Evolutionary conservation across 2,113 vertebrate genomes (phyloP).

Genomic region (Oenanthe melanoleuca): DNA sequence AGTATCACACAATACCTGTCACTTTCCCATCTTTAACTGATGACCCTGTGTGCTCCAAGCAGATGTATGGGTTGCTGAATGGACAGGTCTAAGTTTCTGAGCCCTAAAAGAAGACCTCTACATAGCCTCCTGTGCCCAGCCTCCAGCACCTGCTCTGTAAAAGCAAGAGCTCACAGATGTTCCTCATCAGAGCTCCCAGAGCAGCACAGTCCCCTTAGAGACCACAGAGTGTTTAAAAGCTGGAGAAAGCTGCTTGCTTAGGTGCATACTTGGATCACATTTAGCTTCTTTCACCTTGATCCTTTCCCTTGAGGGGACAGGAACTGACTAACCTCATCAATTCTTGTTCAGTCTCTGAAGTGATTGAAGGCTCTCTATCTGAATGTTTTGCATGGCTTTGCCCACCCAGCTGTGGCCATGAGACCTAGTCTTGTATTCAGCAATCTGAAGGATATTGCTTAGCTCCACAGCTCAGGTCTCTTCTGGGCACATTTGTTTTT

Average conservation of each 20-base stretch:
- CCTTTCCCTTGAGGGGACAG: background rate
- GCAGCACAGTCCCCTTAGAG: background rate
- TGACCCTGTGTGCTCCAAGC: background rate
- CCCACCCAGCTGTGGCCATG: background rate
- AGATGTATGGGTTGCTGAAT: background rate
- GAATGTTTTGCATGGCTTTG: background rate
- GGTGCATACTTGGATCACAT: background rate
- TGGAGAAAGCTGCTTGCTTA: background rate
- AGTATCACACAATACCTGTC: background rate
- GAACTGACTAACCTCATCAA: background rate
- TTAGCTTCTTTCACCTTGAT: background rate
- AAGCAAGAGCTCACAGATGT: background rate
- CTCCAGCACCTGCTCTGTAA: background rate
- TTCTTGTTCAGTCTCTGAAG: background rate
- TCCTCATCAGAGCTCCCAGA: background rate
- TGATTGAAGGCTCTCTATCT: background rate
- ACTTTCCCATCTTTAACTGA: background rate
- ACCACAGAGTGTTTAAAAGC: background rate
- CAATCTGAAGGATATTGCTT: background rate
- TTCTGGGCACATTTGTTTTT: background rate
- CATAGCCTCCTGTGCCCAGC: background rate
- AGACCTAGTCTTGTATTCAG: background rate
- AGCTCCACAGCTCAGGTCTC: background rate
- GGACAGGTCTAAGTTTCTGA: background rate
- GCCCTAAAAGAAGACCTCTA: background rate